A percentile compares a stretch with the other conserved stretches of the same genome.
These are phyloP conservation scores for Megaceryle alcyon DNA, from an alignment of 2,797 vertebrate genomes.

Conservation along the genomic window DNA sequence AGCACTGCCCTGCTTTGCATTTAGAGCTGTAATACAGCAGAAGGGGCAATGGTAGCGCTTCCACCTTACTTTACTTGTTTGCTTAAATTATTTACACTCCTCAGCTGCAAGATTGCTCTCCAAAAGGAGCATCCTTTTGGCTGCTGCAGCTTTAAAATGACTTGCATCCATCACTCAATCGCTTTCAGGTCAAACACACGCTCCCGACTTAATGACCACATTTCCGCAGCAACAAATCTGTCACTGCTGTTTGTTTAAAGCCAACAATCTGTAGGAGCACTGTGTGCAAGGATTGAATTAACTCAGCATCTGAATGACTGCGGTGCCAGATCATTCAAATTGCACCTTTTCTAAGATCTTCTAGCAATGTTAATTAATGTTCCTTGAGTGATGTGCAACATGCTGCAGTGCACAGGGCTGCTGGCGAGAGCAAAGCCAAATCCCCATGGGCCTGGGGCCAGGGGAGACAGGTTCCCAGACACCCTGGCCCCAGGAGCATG, in stretches of 20 bases:
- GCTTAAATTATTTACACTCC: constrained; percentile 76
- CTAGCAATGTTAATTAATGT: constrained; percentile 46
- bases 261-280: constrained; percentile 71
- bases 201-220: constrained; percentile 77
- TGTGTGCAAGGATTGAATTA: constrained; percentile 68
- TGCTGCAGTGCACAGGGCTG: background rate
- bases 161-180: constrained; percentile 78
- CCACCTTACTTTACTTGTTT: constrained; percentile 61
- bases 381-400: background rate
- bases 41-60: background rate
- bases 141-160: constrained; percentile 77
- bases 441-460: background rate
- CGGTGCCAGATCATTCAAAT: constrained; percentile 60
- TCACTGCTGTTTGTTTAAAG: constrained; percentile 75
- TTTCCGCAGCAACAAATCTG: constrained; percentile 75
- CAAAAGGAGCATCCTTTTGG: constrained; percentile 67
- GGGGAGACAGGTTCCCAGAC: accelerated
- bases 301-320: constrained; percentile 62
- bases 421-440: background rate
- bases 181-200: constrained; percentile 74
- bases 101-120: constrained; percentile 66
- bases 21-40: background rate
- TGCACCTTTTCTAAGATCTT: constrained; percentile 47
- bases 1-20: background rate
- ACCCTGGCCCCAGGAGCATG: accelerated